These are phyloP conservation scores for Cydia fagiglandana DNA, from an alignment of 1,140 invertebrate genomes.

Conservation along the genomic window DNA sequence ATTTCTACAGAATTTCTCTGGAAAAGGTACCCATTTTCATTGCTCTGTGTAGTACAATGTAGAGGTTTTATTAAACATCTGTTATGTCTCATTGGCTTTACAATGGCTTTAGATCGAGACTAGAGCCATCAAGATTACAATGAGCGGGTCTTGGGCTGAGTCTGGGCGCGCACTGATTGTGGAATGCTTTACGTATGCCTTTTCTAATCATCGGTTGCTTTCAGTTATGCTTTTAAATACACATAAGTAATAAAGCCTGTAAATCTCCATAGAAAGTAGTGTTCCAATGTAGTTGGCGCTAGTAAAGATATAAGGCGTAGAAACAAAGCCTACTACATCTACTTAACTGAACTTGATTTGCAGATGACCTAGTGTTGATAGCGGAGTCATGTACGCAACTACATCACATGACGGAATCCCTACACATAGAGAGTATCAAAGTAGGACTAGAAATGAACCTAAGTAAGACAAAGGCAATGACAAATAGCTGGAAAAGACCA, in stretches of 20 bases:
- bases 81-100: slow-evolving; percentile 72
- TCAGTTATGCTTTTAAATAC: background rate
- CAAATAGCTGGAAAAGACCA: no score
- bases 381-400: no score
- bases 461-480: no score
- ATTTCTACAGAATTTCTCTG: background rate
- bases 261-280: background rate
- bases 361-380: no score
- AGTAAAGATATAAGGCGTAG: no score
- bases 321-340: no score
- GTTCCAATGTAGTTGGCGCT: no score
- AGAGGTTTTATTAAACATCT: slow-evolving; percentile 51
- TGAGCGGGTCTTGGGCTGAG: slow-evolving; percentile 71
- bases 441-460: no score
- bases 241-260: background rate
- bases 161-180: slow-evolving; percentile 54
- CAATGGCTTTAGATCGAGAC: slow-evolving; percentile 67
- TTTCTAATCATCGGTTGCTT: slow-evolving; percentile 73
- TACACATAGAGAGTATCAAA: no score
- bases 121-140: slow-evolving; percentile 75
- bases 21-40: background rate
- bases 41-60: background rate
- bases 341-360: no score
- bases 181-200: slow-evolving; percentile 60
- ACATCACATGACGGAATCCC: no score